phyloP scores from a whole-genome alignment of 2,113 vertebrate genomes.

The Vulpes lagopus region DNA sequence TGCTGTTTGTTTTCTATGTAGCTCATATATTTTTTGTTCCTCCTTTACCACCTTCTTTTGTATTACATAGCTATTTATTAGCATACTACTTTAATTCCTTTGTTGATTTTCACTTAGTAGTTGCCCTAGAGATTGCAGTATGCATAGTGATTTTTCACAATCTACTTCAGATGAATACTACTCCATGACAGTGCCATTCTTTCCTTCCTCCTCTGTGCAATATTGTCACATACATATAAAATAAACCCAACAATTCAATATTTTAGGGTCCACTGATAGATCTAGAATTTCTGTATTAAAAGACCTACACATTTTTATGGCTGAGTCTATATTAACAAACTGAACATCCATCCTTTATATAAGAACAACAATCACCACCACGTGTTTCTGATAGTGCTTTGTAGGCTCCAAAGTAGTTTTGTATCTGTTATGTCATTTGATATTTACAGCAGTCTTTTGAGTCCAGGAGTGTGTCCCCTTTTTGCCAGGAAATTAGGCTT shows the following conservation, averaged over 20 bases:
- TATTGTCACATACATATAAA: not conserved
- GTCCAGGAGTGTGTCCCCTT: not conserved
- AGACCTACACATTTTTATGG: not conserved
- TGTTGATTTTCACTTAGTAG: not conserved
- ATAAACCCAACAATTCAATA: not conserved
- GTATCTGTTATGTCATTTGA: not conserved
- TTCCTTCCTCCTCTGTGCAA: not conserved
- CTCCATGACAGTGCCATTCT: not conserved
- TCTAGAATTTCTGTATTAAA: not conserved
- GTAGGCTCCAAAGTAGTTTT: not conserved
- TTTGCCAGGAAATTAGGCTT: not conserved
- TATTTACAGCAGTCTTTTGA: constrained; percentile 11
- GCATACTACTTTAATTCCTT: not conserved
- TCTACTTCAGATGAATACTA: constrained; percentile 29
- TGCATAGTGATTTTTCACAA: not conserved
- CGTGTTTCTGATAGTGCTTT: not conserved
- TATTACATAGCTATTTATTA: constrained; percentile 22
- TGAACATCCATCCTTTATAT: not conserved
- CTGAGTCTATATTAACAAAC: not conserved
- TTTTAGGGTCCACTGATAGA: not conserved
- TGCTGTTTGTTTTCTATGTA: constrained; percentile 2
- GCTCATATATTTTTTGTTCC: not conserved
- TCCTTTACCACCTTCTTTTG: constrained; percentile 20
- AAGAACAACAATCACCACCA: not conserved
- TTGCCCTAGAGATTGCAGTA: not conserved